phyloP scores from a whole-genome alignment of 2,797 vertebrate species.

The Nyctalus aviator region DNA sequence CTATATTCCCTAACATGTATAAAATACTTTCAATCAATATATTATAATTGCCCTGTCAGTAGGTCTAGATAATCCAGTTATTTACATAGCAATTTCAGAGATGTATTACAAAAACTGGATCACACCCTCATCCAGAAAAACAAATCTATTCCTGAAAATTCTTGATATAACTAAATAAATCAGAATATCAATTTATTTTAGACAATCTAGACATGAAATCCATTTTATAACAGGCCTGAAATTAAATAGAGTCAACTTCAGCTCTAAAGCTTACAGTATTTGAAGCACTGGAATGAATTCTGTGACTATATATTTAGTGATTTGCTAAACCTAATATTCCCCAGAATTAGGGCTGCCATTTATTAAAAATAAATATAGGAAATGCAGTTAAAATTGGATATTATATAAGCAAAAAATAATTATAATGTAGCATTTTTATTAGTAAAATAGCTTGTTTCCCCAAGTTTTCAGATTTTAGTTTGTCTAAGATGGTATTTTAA shows the following conservation, averaged over 20 bases:
- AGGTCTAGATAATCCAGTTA: not conserved
- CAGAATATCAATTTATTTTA: not conserved
- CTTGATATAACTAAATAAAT: not conserved
- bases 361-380: not conserved
- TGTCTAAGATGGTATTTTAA: not conserved
- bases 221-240: not conserved
- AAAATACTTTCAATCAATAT: constrained; percentile 23
- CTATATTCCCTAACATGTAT: not conserved
- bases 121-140: not conserved
- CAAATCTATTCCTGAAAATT: not conserved
- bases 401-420: not conserved
- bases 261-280: not conserved
- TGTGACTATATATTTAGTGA: not conserved
- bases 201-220: not conserved
- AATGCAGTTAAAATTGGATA: not conserved
- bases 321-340: not conserved
- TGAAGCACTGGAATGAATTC: not conserved
- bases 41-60: not conserved
- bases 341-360: not conserved
- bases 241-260: not conserved
- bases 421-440: not conserved
- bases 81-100: constrained; percentile 1
- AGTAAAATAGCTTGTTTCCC: not conserved
- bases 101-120: not conserved
- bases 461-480: not conserved